Evolutionary conservation across 2,888 invertebrate species (phyloP).

Genomic region (Syrista parreyssii): DNA sequence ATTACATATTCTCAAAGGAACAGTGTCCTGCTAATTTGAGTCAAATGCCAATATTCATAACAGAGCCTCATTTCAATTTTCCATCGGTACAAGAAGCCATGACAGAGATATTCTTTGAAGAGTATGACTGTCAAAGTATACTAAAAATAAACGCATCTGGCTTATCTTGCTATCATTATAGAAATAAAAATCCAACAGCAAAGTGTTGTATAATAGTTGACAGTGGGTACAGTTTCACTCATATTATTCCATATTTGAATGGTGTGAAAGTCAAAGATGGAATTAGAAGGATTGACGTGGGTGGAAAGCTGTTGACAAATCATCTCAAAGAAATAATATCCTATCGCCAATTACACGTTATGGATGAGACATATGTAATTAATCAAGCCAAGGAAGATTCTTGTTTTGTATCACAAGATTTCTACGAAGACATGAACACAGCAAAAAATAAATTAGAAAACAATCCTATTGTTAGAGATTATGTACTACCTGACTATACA

Average conservation of each 20-base stretch:
- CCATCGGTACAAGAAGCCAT: constrained; percentile 91
- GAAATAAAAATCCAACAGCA: constrained; percentile 68
- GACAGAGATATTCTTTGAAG: constrained; percentile 97
- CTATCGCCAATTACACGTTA: constrained; percentile 95
- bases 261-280: constrained; percentile 73
- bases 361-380: constrained; percentile 98
- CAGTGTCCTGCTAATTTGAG: constrained; percentile 81
- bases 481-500: constrained; percentile 96
- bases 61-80: constrained; percentile 96
- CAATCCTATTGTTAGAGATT: constrained; percentile 85
- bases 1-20: constrained; percentile 91
- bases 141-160: constrained; percentile 84
- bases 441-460: constrained; percentile 72
- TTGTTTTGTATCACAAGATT: constrained; percentile 91
- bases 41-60: constrained; percentile 85
- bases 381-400: constrained; percentile 99
- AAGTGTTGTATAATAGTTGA: constrained; percentile 88
- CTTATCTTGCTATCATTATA: constrained; percentile 79
- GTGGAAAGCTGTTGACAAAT: constrained; percentile 97
- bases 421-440: constrained; percentile 81
- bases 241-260: constrained; percentile 91
- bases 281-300: constrained; percentile 89
- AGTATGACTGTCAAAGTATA: constrained; percentile 90
- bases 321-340: constrained; percentile 97
- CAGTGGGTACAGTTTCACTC: constrained; percentile 95